Evolutionary conservation across 2,113 vertebrate genomes (phyloP).

Genomic region (Benitochromis conjunctus): DNA sequence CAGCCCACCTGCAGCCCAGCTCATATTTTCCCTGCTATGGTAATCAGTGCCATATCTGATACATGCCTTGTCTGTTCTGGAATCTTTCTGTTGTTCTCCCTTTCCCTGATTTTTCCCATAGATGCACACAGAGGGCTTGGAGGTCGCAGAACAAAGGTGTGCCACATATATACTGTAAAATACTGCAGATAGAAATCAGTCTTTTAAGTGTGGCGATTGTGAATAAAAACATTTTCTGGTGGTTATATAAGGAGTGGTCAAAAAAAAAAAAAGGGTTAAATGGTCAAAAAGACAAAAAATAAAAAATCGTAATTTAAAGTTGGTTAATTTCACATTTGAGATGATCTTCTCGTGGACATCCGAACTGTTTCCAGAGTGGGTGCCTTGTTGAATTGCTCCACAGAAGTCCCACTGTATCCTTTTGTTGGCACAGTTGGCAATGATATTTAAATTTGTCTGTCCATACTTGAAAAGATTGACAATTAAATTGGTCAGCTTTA

Average conservation of each 20-base stretch:
- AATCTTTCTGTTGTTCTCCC: accelerated
- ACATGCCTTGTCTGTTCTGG: background rate
- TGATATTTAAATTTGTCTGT: background rate
- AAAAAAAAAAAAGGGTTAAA: too few relatives aligned
- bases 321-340: background rate
- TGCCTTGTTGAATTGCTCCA: accelerated
- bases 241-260: accelerated
- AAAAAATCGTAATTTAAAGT: background rate
- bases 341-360: background rate
- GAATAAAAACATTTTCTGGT: background rate
- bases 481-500: accelerated
- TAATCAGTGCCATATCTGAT: background rate
- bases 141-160: accelerated
- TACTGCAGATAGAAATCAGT: too few relatives aligned
- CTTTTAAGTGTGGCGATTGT: accelerated
- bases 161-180: background rate
- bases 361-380: background rate
- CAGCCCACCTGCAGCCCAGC: background rate
- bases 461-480: background rate
- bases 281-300: too few relatives aligned
- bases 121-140: accelerated
- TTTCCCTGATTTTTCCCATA: background rate
- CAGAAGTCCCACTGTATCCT: background rate
- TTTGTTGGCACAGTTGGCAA: accelerated
- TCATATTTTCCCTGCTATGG: background rate